These are phyloP conservation scores for Eurytoma adleriae DNA, from an alignment of 2,888 invertebrate genomes.

Conservation along the genomic window DNA sequence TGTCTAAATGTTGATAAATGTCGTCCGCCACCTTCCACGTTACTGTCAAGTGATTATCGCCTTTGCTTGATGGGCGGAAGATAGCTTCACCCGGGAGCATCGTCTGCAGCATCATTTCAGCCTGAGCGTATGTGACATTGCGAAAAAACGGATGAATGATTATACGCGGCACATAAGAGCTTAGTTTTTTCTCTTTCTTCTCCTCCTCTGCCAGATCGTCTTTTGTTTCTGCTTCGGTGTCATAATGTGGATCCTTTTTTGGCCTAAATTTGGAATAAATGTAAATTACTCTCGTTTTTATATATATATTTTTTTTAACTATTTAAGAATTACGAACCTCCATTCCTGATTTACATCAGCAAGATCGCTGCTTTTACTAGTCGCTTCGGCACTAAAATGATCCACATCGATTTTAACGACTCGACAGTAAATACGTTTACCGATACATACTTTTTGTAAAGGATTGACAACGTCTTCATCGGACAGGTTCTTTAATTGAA, in stretches of 20 bases:
- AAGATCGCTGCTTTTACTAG: constrained; percentile 94
- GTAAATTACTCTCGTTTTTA: too few relatives aligned
- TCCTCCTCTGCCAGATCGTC: constrained; percentile 84
- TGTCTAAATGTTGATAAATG: constrained; percentile 97
- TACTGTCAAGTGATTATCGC: constrained; percentile 95
- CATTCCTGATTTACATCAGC: constrained; percentile 93
- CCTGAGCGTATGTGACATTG: constrained; percentile 95
- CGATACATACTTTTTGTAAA: constrained; percentile 91
- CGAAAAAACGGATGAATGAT: constrained; percentile 98
- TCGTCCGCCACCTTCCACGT: constrained; percentile 99
- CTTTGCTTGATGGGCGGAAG: constrained; percentile 97
- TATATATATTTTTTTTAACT: not conserved
- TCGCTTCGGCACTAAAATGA: constrained; percentile 94
- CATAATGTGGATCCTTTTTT: constrained; percentile 92
- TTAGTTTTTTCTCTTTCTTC: constrained; percentile 90
- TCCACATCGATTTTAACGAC: constrained; percentile 98
- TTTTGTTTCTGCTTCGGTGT: constrained; percentile 88
- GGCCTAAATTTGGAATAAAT: constrained; percentile 78
- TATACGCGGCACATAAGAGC: constrained; percentile 95
- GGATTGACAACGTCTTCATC: constrained; percentile 96
- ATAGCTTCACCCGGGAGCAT: constrained; percentile 99
- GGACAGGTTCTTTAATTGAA: constrained; percentile 94
- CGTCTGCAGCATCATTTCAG: constrained; percentile 91
- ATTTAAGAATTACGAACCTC: constrained; percentile 77
- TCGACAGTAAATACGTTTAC: constrained; percentile 90